Conservation (phyloP, 2,113 vertebrate species). For the Siniperca chuatsi region DNA sequence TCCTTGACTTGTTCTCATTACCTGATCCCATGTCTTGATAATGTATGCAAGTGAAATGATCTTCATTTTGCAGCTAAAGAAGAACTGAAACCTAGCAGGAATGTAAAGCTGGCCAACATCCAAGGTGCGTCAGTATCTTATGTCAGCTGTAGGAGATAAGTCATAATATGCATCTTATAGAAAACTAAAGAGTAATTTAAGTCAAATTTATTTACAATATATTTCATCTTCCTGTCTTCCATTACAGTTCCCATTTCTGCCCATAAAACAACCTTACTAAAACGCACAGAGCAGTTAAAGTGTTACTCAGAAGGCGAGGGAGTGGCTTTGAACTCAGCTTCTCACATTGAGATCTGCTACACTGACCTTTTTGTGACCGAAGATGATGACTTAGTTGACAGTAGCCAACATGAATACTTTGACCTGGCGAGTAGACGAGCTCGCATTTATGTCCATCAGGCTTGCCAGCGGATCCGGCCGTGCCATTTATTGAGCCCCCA, state of each 20-base stretch:
- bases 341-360: conserved; percentile 80
- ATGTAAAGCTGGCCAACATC: conserved; percentile 37
- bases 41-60: background rate
- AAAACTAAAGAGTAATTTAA: background rate
- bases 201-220: background rate
- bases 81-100: conserved; percentile 39
- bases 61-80: conserved; percentile 40
- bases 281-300: conserved; percentile 68
- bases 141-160: background rate
- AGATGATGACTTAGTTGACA: conserved; percentile 62
- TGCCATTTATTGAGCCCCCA: conserved; percentile 60
- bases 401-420: conserved; percentile 80
- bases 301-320: conserved; percentile 68
- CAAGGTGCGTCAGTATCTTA: conserved; percentile 46
- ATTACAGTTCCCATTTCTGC: conserved; percentile 69
- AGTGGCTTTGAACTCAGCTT: conserved; percentile 62
- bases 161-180: background rate
- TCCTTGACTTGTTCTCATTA: rapidly evolving
- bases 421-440: conserved; percentile 73
- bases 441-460: conserved; percentile 79
- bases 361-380: conserved; percentile 81
- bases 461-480: conserved; percentile 69
- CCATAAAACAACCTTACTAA: conserved; percentile 74
- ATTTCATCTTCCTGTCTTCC: background rate
- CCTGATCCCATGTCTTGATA: background rate